Percentiles rank a stretch among this genome's conserved stretches.
Evolutionary conservation across 2,113 vertebrate species (phyloP).

Genomic region (Etheostoma cragini): DNA sequence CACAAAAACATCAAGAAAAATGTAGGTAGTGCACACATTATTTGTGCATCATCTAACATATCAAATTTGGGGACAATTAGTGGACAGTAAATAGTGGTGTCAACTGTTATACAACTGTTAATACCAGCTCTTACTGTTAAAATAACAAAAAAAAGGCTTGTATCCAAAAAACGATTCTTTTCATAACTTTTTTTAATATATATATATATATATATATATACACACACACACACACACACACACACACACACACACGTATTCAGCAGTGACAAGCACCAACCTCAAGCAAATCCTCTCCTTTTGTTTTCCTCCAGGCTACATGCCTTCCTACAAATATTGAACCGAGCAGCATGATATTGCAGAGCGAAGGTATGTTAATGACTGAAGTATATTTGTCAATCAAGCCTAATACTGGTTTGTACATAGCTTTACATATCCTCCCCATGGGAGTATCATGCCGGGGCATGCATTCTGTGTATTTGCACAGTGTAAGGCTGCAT

Average conservation of each 20-base stretch:
- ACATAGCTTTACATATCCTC: conserved; percentile 62
- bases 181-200: too few species aligned
- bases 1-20: not conserved
- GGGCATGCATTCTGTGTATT: conserved; percentile 65
- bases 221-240: too few species aligned
- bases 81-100: too few species aligned
- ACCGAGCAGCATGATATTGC: conserved; percentile 26
- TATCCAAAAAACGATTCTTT: too few species aligned
- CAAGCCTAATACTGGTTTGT: conserved; percentile 55
- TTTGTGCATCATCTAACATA: not conserved
- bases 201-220: not conserved
- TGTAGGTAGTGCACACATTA: not conserved
- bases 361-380: conserved; percentile 52
- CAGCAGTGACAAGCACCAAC: not conserved
- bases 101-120: too few species aligned
- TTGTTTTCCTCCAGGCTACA: conserved; percentile 34
- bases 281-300: conserved; percentile 23
- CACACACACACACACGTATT: not conserved
- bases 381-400: conserved; percentile 61
- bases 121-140: too few species aligned
- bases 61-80: not conserved
- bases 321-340: conserved; percentile 41
- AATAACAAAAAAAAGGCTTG: too few species aligned
- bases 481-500: conserved; percentile 49
- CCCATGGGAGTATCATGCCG: conserved; percentile 60